phyloP scores from a whole-genome alignment of 2,797 vertebrate genomes.

The Hozukius guyotensis region DNA sequence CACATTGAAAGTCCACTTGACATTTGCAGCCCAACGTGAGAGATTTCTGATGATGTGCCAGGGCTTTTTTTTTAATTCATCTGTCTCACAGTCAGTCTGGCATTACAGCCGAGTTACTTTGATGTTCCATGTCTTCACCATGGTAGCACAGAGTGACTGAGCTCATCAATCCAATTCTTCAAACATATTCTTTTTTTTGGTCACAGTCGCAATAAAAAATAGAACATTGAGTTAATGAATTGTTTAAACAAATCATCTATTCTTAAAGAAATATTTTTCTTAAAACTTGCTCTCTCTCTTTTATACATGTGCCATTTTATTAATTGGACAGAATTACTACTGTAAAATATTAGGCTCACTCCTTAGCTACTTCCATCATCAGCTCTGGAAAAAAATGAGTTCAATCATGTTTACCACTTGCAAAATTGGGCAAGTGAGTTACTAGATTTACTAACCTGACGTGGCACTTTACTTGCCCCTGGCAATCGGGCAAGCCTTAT shows the following conservation, averaged over 20 bases:
- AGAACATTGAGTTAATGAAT: background rate
- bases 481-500: too few relatives aligned
- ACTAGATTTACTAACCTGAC: too few relatives aligned
- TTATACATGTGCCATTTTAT: background rate
- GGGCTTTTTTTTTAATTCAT: constrained; percentile 12
- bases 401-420: too few relatives aligned
- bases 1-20: constrained; percentile 70
- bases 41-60: constrained; percentile 34
- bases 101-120: constrained; percentile 3
- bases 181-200: background rate
- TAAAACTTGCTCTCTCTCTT: background rate
- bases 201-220: background rate
- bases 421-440: too few relatives aligned
- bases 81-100: background rate
- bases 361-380: too few relatives aligned
- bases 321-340: background rate
- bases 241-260: background rate
- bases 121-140: constrained; percentile 15
- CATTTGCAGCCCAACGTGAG: constrained; percentile 68
- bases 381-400: too few relatives aligned
- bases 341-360: background rate
- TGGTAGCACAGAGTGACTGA: background rate
- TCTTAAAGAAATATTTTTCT: background rate
- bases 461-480: too few relatives aligned
- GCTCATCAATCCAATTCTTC: background rate